Evolutionary conservation across 2,797 vertebrate species (phyloP), one percentile per base, ranked within the genome.

Genomic region (Arrhamphus sclerolepis): DNA sequence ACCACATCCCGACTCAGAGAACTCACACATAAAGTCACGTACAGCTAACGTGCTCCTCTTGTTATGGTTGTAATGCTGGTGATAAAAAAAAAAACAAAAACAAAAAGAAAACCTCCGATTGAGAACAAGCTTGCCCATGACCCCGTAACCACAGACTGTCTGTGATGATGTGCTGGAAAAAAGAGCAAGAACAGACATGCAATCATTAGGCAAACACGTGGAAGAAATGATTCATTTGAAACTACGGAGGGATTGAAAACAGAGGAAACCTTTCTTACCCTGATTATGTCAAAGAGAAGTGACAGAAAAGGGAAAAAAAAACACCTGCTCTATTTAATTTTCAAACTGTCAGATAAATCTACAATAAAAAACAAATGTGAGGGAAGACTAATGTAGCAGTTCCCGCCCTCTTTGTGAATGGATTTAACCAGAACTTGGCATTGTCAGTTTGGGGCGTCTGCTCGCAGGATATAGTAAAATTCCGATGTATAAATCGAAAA

Each of bases 211-310:
- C 71, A 89, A 88, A 87, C 83, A 86, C 82, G 79, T 86, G 89
- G 89, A 91, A 85, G 83, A 63, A 84, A 87, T 90, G 86, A 91
- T 85, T 90, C 88, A 89, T 90, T 77, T 82, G 41, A 79, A 72
- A 75, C 46, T 40, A 55, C 65, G 0, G 63, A 78, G 60, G 65
- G 29, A 3, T 29, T 58, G 57, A 62, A 77, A 80, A 82, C 78
- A 89, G 49, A 74, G 40, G 66, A 65, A 34, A 44, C 49, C 63
- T 79, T 75, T 82, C 59, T 84, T 82, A 82, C 80, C 65, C 78
- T 81, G 48, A 70, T 70, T 48, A 72, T 56, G 20, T 43, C 56
- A 71, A 62, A 39, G 58, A 57, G 44, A 56, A 69, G 5, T 7
- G 53, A 78, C 51, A 53, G 62, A 76, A 62, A 20, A 6, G 56